Evolutionary conservation across 2,888 invertebrate species (phyloP), one percentile per base, ranked within the genome.

Genomic region (Noctua comes): DNA sequence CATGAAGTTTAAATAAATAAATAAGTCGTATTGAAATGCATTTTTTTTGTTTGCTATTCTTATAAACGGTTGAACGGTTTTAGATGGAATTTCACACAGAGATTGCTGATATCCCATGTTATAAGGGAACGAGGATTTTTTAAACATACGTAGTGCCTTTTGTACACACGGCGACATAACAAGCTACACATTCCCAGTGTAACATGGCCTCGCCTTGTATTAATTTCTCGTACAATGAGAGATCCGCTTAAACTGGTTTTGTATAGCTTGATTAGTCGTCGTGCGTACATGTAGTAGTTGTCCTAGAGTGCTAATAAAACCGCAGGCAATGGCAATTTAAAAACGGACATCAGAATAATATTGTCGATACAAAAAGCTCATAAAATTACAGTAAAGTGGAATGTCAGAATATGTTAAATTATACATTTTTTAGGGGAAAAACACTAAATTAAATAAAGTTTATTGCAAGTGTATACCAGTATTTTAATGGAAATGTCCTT

Each of bases 401-500:
- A 59, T 62, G 54, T 48, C 59, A 59, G 27, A 62, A 76, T 76
- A 59, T 3, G n/a, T 2, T 54, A 64, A 59, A 71, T 43, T 57
- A 40, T 4, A 5, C 10, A 13, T 16, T 70, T 57, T 62, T 68
- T 66, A 43, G 8, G 2, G 13, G 10, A 62, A 62, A 64, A 69
- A 46, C 57, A 40, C 54, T 72, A 51, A 72, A 69, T 81, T 65
- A 27, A 74, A 66, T 54, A 36, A 74, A 74, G 13, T 69, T 84
- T 66, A 75, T 73, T 69, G 31, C 73, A 8, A 64, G 48, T 64
- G 62, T 72, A 40, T 21, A 31, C 69, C 75, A 70, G 51, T 65
- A 71, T 65, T 73, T 70, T 78, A 78, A 76, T 73, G 68, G 62
- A 31, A 72, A 84, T 64, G 65, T 86, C 84, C 74, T 27, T 73